phyloP scores from a whole-genome alignment of 2,797 vertebrate genomes.

The Periparus ater region DNA sequence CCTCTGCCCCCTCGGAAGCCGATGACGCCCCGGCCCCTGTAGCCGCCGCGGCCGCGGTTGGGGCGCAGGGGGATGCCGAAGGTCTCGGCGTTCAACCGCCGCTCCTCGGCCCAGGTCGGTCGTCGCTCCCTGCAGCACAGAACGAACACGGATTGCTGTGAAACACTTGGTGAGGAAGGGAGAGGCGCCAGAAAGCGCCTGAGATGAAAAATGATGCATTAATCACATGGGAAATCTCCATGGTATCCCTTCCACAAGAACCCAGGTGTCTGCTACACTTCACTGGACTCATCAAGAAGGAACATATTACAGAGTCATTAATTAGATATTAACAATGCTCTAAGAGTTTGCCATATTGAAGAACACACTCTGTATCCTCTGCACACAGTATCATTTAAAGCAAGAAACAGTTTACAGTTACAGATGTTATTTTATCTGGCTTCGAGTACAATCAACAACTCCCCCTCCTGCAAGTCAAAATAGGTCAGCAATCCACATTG shows the following conservation, averaged over 20 bases:
- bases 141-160: not conserved
- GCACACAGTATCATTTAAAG: not conserved
- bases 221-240: not conserved
- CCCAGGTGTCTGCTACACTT: not conserved
- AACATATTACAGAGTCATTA: not conserved
- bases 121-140: constrained; percentile 84
- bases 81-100: constrained; percentile 93
- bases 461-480: not conserved
- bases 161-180: not conserved
- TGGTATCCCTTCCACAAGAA: not conserved
- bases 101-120: constrained; percentile 95
- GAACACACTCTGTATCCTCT: not conserved
- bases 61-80: constrained; percentile 94
- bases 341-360: not conserved
- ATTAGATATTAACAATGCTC: not conserved
- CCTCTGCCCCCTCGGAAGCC: constrained; percentile 91
- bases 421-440: not conserved
- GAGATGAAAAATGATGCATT: not conserved
- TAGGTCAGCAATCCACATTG: not conserved
- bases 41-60: constrained; percentile 88
- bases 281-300: not conserved
- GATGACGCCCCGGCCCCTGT: constrained; percentile 85
- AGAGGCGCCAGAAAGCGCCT: not conserved
- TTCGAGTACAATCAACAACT: not conserved
- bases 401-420: not conserved